Evolutionary conservation across 2,888 invertebrate species (phyloP).

Genomic region (Mythimna lalbum): DNA sequence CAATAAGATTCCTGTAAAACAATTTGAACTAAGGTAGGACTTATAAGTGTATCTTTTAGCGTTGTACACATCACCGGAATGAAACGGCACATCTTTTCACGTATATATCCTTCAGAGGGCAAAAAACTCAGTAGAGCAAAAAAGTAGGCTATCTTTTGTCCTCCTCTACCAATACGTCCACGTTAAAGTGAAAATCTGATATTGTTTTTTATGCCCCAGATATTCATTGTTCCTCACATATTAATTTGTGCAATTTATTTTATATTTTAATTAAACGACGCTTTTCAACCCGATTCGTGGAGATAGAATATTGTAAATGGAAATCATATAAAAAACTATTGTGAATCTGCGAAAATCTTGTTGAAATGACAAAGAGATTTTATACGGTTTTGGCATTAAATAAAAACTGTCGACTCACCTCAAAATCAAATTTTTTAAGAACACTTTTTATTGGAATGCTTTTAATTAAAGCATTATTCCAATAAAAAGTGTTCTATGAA

Average conservation of each 20-base stretch:
- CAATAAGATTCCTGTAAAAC: background rate
- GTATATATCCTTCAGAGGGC: background rate
- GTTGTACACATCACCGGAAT: slow-evolving; percentile 7
- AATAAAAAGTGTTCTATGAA: too few relatives aligned
- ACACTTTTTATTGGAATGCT: slow-evolving; percentile 1
- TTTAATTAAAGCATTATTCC: too few relatives aligned
- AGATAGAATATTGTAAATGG: background rate
- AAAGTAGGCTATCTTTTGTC: slow-evolving; percentile 8
- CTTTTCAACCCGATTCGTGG: too few relatives aligned
- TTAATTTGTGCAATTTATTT: background rate
- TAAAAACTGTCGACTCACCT: slow-evolving; percentile 2
- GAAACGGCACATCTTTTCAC: slow-evolving; percentile 5
- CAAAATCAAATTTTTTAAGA: background rate
- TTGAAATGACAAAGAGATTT: slow-evolving; percentile 7
- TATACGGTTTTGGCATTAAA: background rate
- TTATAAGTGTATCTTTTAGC: background rate
- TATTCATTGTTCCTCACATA: background rate
- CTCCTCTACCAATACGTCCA: background rate
- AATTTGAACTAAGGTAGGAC: background rate
- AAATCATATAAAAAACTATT: too few relatives aligned
- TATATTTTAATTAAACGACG: background rate
- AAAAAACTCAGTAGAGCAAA: background rate
- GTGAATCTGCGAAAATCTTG: too few relatives aligned
- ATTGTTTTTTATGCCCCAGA: slow-evolving; percentile 4
- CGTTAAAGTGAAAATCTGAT: slow-evolving; percentile 7